These are phyloP conservation scores for Mobula hypostoma DNA, from an alignment of 2,113 vertebrate species.

Conservation along the genomic window DNA sequence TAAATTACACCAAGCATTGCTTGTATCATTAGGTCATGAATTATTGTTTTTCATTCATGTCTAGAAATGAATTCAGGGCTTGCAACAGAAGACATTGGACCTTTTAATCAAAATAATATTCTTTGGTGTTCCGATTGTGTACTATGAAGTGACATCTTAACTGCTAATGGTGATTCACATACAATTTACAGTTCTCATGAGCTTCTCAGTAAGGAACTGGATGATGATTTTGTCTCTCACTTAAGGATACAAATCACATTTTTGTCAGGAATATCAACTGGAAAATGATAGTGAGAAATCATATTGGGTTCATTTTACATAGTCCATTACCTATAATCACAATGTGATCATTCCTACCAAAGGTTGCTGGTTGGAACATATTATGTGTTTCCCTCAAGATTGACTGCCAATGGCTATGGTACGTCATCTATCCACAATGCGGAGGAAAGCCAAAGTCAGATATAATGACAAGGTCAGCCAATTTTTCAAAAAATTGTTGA, in stretches of 20 bases:
- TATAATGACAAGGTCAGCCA: too few relatives aligned
- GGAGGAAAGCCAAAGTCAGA: too few relatives aligned
- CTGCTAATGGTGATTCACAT: background rate
- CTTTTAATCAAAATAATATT: background rate
- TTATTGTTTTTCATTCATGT: conserved; percentile 1
- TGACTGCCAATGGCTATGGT: too few relatives aligned
- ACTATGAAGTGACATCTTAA: background rate
- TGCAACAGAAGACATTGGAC: background rate
- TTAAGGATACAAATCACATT: background rate
- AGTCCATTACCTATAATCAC: too few relatives aligned
- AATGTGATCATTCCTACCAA: too few relatives aligned
- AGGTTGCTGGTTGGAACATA: too few relatives aligned
- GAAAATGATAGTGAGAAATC: background rate
- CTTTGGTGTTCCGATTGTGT: background rate
- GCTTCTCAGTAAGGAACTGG: background rate
- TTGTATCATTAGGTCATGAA: background rate
- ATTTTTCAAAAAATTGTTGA: too few relatives aligned
- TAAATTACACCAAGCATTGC: background rate
- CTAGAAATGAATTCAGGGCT: background rate
- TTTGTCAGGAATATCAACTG: background rate
- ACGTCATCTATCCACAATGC: too few relatives aligned
- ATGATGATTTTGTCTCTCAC: background rate
- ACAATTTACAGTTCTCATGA: background rate
- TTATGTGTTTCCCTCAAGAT: too few relatives aligned
- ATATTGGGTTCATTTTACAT: background rate